Percentiles rank a stretch among this genome's conserved stretches.
Conservation (phyloP, 2,888 invertebrate genomes). For the Adelphocoris suturalis region DNA sequence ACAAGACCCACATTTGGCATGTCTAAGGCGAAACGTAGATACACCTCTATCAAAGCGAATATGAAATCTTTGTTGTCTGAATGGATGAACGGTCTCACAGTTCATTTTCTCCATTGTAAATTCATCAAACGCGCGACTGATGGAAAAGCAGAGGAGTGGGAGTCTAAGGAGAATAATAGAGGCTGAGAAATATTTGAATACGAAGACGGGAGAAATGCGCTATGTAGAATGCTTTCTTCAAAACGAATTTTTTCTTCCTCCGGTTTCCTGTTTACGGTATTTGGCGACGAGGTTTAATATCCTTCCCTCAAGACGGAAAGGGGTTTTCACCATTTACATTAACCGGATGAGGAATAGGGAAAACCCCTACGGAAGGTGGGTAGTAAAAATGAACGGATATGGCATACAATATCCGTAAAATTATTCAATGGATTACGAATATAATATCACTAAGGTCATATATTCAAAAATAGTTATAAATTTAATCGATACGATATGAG, state of each 20-base stretch:
- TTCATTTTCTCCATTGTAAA: constrained; percentile 52
- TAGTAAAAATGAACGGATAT: neutral
- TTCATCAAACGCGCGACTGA: constrained; percentile 55
- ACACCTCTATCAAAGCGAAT: constrained; percentile 50
- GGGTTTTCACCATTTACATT: neutral
- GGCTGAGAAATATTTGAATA: constrained; percentile 66
- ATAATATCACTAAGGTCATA: too few relatives aligned
- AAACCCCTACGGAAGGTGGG: neutral
- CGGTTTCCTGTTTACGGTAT: constrained; percentile 39
- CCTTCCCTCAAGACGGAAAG: neutral
- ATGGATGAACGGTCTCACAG: constrained; percentile 44
- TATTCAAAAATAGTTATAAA: too few relatives aligned
- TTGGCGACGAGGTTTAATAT: constrained; percentile 36
- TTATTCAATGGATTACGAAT: too few relatives aligned
- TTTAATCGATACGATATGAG: too few relatives aligned
- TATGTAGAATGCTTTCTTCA: constrained; percentile 35
- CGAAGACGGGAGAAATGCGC: neutral
- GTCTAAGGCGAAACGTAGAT: too few relatives aligned
- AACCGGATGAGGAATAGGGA: neutral
- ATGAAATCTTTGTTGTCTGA: constrained; percentile 34
- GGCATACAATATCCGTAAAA: too few relatives aligned
- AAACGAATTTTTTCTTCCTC: constrained; percentile 38
- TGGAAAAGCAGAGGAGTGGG: constrained; percentile 28
- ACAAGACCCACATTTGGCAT: too few relatives aligned
- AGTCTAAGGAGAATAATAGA: constrained; percentile 45